Percentiles rank a stretch among this genome's conserved stretches.
These are phyloP conservation scores for Drosophila grimshawi DNA, from an alignment of 1,140 invertebrate genomes.

Conservation along the genomic window DNA sequence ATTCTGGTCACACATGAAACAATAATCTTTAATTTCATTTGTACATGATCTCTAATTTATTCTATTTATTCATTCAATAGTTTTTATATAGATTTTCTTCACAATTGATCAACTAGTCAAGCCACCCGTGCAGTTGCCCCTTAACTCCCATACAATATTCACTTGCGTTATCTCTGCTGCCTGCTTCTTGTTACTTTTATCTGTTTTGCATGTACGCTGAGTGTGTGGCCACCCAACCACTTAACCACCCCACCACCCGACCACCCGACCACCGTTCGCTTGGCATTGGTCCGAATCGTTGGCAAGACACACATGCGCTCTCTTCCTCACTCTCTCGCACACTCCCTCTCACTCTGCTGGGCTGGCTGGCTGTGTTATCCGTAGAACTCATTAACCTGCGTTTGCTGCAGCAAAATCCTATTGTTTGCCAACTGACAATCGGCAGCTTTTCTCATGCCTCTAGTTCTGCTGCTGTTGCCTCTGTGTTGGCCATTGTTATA, in stretches of 20 bases:
- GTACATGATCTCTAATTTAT: too few species aligned
- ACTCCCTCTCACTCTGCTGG: not conserved
- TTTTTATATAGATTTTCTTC: not conserved
- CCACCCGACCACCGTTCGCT: not conserved
- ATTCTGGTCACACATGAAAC: too few species aligned
- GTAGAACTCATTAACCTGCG: conserved; percentile 71
- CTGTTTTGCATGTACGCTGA: conserved; percentile 72
- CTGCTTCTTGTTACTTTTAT: conserved; percentile 81
- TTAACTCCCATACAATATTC: conserved; percentile 10
- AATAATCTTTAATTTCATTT: too few species aligned
- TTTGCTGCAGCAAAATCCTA: conserved; percentile 54
- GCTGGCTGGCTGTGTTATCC: conserved; percentile 20
- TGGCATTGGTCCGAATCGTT: conserved; percentile 28
- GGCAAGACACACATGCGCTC: conserved; percentile 41
- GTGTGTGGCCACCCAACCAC: conserved; percentile 5
- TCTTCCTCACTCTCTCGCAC: conserved; percentile 2
- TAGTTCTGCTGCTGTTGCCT: conserved; percentile 20
- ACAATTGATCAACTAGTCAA: not conserved
- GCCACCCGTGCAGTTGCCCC: conserved; percentile 18
- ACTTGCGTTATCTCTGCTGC: conserved; percentile 19
- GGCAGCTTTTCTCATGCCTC: conserved; percentile 49
- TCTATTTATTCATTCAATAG: too few species aligned
- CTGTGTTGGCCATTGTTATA: conserved; percentile 67
- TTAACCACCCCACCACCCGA: not conserved
- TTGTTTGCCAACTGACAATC: conserved; percentile 75